Evolutionary conservation across 2,113 vertebrate species (phyloP), one percentile per base, ranked within the genome.

Genomic region (Plectropomus leopardus): DNA sequence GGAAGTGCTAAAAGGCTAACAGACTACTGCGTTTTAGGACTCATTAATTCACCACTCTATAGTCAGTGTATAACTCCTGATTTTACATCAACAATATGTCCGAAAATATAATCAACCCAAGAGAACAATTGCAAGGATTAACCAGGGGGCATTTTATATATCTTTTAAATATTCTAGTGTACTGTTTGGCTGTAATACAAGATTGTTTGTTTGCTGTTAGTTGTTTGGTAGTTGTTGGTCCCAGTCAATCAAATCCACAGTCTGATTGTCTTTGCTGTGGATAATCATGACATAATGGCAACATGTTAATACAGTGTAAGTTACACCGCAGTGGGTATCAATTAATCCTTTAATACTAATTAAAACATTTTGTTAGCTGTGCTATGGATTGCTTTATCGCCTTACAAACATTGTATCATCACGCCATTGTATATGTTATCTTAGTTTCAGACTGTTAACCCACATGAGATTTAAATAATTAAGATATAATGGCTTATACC

Each of bases 391-490:
- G 14, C 24, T 79, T 79, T 54, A 85, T 89, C 75, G 65, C 61
- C 84, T 87, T 84, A 78, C 82, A 89, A 80, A 74, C 67, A 86
- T n/a, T n/a, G n/a, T n/a, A n/a, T n/a, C n/a, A n/a, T n/a, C n/a
- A n/a, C n/a, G 14, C 58, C 60, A 66, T 24, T 72, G 67, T 80
- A 45, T 42, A 47, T 72, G 68, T 66, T 80, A 82, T 76, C 68
- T 63, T 47, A 54, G 24, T 45, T 48, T 48, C 69, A 44, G 67
- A 76, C 68, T 85, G 76, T 67, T 79, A 80, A 84, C 78, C 73
- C 78, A 60, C 64, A 21, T 64, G 80, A 81, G 82, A 86, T 78
- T 89, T 55, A 75, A 82, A 89, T 83, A 82, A 92, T 87, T 82
- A 80, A 68, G 57, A 71, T 42, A 72, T 78, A 82, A 87, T 83